Evolutionary conservation across 2,113 vertebrate species (phyloP), one percentile per base, ranked within the genome.

Genomic region (Anguilla japonica): DNA sequence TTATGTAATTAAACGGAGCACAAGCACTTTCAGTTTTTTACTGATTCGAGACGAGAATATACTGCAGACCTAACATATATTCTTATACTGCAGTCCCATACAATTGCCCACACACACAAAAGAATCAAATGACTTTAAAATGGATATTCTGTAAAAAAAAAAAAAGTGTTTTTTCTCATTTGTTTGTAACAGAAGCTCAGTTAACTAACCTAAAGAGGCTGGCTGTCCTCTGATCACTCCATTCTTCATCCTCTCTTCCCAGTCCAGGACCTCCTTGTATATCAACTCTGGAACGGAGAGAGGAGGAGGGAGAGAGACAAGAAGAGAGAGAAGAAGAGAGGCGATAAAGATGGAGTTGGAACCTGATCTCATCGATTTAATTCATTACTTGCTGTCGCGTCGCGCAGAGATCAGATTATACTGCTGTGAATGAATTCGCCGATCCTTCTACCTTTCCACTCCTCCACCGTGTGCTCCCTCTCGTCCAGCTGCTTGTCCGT

Each of bases 401-500:
- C 26, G 5, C 75, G 5, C 75, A n/a, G 75, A 53, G n/a, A 14
- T 79, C 5, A 34, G 75, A 79, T 34, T 79, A 79, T 14, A 13
- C n/a, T 9, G n/a, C 5, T n/a, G 26, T 34, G 39, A 79, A 79
- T 79, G 9, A n/a, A 79, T 79, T 34, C 75, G 3, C 39, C 3
- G 15, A 41, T 22, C 60, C 9, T 6, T 22, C 83, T 95, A 99
- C 98, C 98, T 98, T 99, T 99, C 98, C 98, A 99, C 88, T 99
- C 98, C 56, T 99, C 98, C 92, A 99, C 97, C 0, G 98, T 98
- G 94, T 99, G 98, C 89, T 99, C 98, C 78, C 98, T 94, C 91
- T 99, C 98, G 92, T 99, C 98, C 91, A 99, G 94, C 89, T 99
- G 98, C 90, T 99, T 99, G 95, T 99, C 98, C 81, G 97, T 98